These are phyloP conservation scores for Phragmatobia fuliginosa DNA, from an alignment of 2,888 invertebrate genomes.

Conservation along the genomic window DNA sequence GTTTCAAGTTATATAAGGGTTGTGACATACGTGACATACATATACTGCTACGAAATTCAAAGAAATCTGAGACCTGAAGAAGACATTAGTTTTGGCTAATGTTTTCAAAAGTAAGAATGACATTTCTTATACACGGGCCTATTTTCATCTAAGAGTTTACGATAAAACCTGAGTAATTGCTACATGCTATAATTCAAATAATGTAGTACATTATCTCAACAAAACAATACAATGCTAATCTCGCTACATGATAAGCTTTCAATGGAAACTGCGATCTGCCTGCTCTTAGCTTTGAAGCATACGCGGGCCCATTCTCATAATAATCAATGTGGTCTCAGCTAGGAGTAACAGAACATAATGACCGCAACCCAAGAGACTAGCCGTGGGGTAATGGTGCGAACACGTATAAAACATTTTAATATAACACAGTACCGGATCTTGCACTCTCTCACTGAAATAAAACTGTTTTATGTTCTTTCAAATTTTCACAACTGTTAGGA, in stretches of 20 bases:
- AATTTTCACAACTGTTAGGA: not conserved
- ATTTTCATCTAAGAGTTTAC: not conserved
- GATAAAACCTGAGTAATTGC: not conserved
- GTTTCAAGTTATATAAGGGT: not conserved
- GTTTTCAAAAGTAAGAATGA: not conserved
- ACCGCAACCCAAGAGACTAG: constrained; percentile 51
- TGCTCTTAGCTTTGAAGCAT: constrained; percentile 49
- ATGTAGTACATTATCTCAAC: constrained; percentile 28
- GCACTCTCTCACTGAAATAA: not conserved
- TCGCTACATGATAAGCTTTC: constrained; percentile 44
- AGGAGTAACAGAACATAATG: constrained; percentile 78
- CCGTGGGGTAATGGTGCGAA: constrained; percentile 75
- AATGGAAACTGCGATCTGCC: constrained; percentile 61
- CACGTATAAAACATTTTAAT: constrained; percentile 69
- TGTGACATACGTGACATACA: not conserved
- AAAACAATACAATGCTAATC: constrained; percentile 18
- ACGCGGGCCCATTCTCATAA: constrained; percentile 70
- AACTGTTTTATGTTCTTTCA: not conserved
- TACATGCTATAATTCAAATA: constrained; percentile 9
- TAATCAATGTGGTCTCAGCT: constrained; percentile 69
- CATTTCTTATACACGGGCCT: not conserved
- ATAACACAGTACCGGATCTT: constrained; percentile 54
- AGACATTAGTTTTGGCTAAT: not conserved
- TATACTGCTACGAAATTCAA: not conserved
- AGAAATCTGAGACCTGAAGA: not conserved